Base-by-base conservation (phyloP, 2,888 invertebrate genomes). In the Pocota personata region DNA sequence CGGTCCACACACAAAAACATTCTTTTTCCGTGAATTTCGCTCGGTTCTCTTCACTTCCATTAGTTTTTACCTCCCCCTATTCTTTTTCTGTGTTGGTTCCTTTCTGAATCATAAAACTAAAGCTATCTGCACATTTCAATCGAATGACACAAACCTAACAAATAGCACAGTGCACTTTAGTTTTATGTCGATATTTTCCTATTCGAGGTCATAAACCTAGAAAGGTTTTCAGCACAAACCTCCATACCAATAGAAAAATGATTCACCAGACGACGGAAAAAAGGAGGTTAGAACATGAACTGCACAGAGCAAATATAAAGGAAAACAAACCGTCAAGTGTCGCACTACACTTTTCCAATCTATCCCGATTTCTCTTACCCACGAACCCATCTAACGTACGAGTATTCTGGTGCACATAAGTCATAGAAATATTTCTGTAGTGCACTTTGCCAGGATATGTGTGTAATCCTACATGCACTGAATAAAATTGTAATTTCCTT, bases 131-230 rank as follows among this genome's bases (percentile, higher is more conserved):
- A 76, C 72, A 77, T 86, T 86, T 86, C 86, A 86, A 86, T 82
- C 76, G 72, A 82, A 71, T 72, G 82, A 86, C 77, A 82, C 60
- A 82, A 67, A 72, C 60, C 76, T 71, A 72, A 76, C 76, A 77
- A 72, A 86, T 72, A 77, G 79, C 76, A 72, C 67, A 77, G 72
- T 82, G 86, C 86, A 86, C 86, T 86, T 82, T 76, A 86, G 82
- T 77, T 86, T 86, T 72, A 86, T 77, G 86, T 76, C 72, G 76
- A 82, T 71, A 72, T 66, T 72, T 60, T 71, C 46, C 55, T 71
- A 37, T 82, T 55, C 21, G 58, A 58, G 48, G 72, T 62, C 62
- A 82, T 77, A 86, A 86, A 86, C 80, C 86, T 62, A 71, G 27
- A 77, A 86, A 72, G 71, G 75, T 80, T 80, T 62, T 52, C 30